Evolutionary conservation across 1,140 invertebrate genomes (phyloP), one percentile per base, ranked within the genome.

Genomic region (Ylistrum balloti): DNA sequence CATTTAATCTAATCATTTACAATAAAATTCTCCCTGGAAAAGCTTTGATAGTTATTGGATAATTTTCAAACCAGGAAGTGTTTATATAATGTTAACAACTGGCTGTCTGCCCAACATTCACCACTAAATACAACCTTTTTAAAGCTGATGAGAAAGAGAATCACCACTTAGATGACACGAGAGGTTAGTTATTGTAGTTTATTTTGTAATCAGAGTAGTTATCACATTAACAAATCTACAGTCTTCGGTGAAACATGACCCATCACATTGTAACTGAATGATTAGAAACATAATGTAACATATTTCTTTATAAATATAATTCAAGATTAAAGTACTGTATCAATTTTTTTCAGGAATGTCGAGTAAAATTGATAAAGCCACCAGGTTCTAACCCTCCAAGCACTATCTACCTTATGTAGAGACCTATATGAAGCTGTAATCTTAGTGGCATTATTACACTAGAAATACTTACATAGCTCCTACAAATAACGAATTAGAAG

Each of bases 391-490:
- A 28, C 22, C n/a, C 22, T 74, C 28, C n/a, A 28, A 28, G 13
- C 35, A 38, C 13, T 74, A 28, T 28, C 9, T 9, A 74, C 9
- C n/a, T n/a, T n/a, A n/a, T n/a, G n/a, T n/a, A n/a, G n/a, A n/a
- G n/a, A n/a, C n/a, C n/a, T n/a, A n/a, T n/a, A n/a, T n/a, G n/a
- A n/a, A n/a, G n/a, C n/a, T n/a, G n/a, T n/a, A n/a, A n/a, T n/a
- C n/a, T n/a, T n/a, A n/a, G n/a, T n/a, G n/a, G n/a, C n/a, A n/a
- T n/a, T n/a, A n/a, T n/a, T n/a, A n/a, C n/a, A 38, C 1, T 45
- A 45, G 10, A 45, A 74, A 56, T 89, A 93, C 93, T 93, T 87
- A 93, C 93, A 93, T 93, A 74, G 92, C 92, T 13, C 93, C 93
- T 33, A 93, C 92, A 88, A 93, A 91, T 38, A 93, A 88, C 35